Evolutionary conservation across 2,797 vertebrate species (phyloP).

Genomic region (Argentina silus): DNA sequence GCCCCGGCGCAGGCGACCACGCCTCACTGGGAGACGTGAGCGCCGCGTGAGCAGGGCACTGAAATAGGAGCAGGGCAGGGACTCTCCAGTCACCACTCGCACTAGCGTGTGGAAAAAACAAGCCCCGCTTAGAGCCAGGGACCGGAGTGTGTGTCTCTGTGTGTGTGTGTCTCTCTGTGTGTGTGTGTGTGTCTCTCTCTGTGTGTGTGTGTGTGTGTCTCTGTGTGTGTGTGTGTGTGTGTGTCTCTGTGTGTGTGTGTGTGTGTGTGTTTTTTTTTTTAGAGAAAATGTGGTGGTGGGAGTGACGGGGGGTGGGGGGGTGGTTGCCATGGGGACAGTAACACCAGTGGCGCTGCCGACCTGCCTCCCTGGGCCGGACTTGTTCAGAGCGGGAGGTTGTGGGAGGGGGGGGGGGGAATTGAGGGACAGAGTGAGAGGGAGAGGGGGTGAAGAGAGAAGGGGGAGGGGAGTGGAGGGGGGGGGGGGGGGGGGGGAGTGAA

Average conservation of each 20-base stretch:
- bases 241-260: slow-evolving; percentile 21
- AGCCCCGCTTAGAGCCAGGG: slow-evolving; percentile 58
- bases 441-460: slow-evolving; percentile 30
- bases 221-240: slow-evolving; percentile 29
- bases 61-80: slow-evolving; percentile 79
- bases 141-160: slow-evolving; percentile 49
- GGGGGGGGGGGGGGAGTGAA: slow-evolving; percentile 39
- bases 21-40: slow-evolving; percentile 71
- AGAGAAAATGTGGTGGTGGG: slow-evolving; percentile 58
- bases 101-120: slow-evolving; percentile 75
- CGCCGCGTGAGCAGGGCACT: slow-evolving; percentile 62
- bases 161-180: slow-evolving; percentile 30
- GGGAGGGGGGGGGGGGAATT: slow-evolving; percentile 39
- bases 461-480: slow-evolving; percentile 17
- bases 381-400: slow-evolving; percentile 67
- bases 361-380: slow-evolving; percentile 83
- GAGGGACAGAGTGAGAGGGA: slow-evolving; percentile 6
- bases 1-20: slow-evolving; percentile 57
- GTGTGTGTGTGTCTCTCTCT: slow-evolving; percentile 12
- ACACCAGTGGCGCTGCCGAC: slow-evolving; percentile 84
- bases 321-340: slow-evolving; percentile 85
- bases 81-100: slow-evolving; percentile 72
- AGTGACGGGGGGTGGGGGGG: slow-evolving; percentile 58
- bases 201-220: slow-evolving; percentile 26
- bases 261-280: slow-evolving; percentile 47